Conservation (phyloP, 2,797 vertebrate species). For the Pseudochirops corinnae region DNA sequence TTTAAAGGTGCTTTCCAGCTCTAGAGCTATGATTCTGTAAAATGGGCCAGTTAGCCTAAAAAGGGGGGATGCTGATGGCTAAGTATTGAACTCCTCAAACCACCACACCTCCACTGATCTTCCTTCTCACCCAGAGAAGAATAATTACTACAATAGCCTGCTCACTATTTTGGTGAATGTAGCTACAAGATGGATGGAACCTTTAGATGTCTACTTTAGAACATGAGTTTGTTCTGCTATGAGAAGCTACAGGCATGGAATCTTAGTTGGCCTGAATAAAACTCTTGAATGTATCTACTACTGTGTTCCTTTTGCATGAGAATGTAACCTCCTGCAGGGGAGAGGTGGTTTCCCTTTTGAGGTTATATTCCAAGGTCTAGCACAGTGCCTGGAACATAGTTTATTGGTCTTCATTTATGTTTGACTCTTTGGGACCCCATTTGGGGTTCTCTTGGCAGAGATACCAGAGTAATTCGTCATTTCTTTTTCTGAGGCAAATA, state of each 20-base stretch:
- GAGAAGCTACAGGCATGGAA: background rate
- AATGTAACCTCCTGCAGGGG: background rate
- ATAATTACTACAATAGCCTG: background rate
- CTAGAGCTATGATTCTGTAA: background rate
- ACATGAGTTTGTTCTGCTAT: background rate
- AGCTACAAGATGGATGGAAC: background rate
- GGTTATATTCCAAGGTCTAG: background rate
- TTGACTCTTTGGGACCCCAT: background rate
- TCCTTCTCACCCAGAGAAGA: background rate
- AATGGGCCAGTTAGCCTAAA: background rate
- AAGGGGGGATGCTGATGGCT: background rate
- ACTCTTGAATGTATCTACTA: background rate
- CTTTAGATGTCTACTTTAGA: background rate
- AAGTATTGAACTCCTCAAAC: background rate
- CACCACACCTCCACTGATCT: background rate
- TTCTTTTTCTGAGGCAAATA: background rate
- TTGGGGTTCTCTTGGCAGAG: background rate
- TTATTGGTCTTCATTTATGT: background rate
- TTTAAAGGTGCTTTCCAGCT: background rate
- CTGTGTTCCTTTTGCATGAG: background rate
- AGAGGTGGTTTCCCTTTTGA: background rate
- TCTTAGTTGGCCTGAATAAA: background rate
- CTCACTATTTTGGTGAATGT: background rate
- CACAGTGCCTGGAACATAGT: background rate
- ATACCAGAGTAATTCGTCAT: background rate